Evolutionary conservation across 2,888 invertebrate genomes (phyloP), one percentile per base, ranked within the genome.

Genomic region (Allacma fusca): DNA sequence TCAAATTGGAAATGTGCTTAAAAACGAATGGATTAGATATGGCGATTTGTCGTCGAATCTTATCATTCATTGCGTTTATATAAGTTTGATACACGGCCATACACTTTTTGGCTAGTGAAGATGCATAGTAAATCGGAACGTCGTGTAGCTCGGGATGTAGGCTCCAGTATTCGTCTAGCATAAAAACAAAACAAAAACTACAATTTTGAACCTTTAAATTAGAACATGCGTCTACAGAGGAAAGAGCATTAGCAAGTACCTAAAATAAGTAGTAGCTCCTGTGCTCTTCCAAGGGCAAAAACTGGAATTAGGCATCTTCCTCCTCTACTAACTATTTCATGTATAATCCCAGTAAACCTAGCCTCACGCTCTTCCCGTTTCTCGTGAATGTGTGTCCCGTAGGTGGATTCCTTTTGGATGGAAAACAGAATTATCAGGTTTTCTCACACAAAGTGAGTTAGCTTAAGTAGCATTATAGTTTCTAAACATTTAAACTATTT

Each of bases 31-130:
- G 99, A 89, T 99, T 99, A 87, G 96, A 97, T 81, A 98, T 93
- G 0, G 97, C 96, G 85, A 99, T 98, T 88, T 98, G 98, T 0
- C 97, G 88, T 19, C 94, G 91, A 83, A 99, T 99, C 86, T 93
- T 92, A 85, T 98, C 97, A 87, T 99, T 99, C 99, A 99, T 99
- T 0, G 98, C 98, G 88, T 98, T 98, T 1, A 99, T 93, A 87
- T 98, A 99, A 0, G 99, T 99, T 88, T 99, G 99, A 89, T 99
- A 99, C 0, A 99, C 99, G 77, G 97, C 95, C 98, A 99, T 99
- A 86, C 99, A 99, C 87, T 99, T 99, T 88, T 99, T 99, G 68
- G 99, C 99, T 80, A 99, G 89, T 0, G 98, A 97, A 0, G 98
- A 98, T 13, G 99, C 99, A 89, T 99, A 99, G 88, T 99, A 99